Conservation (phyloP, 2,797 vertebrate species). For the Falco novaeseelandiae region DNA sequence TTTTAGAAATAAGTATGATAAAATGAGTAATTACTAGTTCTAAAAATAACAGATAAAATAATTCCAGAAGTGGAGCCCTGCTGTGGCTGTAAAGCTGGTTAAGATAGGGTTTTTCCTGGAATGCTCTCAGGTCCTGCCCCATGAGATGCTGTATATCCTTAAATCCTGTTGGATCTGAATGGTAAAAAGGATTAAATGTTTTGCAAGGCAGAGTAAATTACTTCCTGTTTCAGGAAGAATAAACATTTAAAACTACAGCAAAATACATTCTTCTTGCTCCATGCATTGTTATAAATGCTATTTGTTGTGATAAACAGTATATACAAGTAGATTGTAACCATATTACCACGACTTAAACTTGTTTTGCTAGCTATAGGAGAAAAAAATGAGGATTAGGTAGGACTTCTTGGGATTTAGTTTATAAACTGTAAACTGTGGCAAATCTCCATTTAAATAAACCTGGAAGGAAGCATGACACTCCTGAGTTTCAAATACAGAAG, state of each 20-base stretch:
- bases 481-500: constrained; percentile 16
- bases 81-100: neutral
- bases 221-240: constrained; percentile 29
- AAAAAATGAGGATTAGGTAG: constrained; percentile 32
- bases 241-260: neutral
- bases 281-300: constrained; percentile 24
- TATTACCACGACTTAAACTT: constrained; percentile 19
- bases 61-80: neutral
- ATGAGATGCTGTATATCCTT: neutral
- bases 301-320: constrained; percentile 57
- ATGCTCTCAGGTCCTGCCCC: neutral
- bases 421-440: constrained; percentile 57
- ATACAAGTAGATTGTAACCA: constrained; percentile 35
- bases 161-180: constrained; percentile 35
- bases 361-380: neutral
- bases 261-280: constrained; percentile 24
- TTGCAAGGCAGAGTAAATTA: constrained; percentile 28
- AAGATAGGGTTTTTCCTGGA: neutral
- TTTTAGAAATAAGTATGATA: neutral
- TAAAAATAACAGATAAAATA: constrained; percentile 31
- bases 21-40: neutral
- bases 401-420: constrained; percentile 59
- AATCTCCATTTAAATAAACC: constrained; percentile 56
- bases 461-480: neutral
- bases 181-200: constrained; percentile 43